phyloP scores from a whole-genome alignment of 1,140 invertebrate genomes.

The Choristoneura fumiferana region DNA sequence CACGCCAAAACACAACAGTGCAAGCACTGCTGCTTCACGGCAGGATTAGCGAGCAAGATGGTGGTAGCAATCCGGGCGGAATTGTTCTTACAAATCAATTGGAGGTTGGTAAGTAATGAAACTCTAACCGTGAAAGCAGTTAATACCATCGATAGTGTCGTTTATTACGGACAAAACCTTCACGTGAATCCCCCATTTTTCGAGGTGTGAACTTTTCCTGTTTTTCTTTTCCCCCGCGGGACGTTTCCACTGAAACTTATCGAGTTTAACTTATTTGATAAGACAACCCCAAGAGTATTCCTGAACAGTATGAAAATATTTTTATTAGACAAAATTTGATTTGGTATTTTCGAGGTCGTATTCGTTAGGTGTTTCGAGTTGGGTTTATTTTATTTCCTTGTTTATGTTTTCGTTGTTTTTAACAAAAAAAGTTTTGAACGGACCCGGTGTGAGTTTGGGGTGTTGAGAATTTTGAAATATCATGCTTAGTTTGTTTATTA shows the following conservation, averaged over 20 bases:
- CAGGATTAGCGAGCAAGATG: too few relatives aligned
- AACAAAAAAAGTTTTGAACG: too few relatives aligned
- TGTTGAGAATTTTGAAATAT: too few relatives aligned
- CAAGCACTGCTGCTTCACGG: too few relatives aligned
- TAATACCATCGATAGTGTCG: background rate
- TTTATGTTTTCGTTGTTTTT: background rate
- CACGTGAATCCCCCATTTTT: conserved; percentile 5
- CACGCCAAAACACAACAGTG: too few relatives aligned
- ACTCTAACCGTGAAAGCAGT: background rate
- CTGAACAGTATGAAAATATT: conserved; percentile 8
- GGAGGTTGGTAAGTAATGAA: too few relatives aligned
- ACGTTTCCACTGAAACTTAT: conserved; percentile 28
- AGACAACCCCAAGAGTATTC: conserved; percentile 16
- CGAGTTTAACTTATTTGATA: conserved; percentile 40
- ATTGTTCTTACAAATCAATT: too few relatives aligned
- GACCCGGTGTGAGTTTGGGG: too few relatives aligned
- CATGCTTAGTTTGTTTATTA: too few relatives aligned
- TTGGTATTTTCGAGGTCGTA: background rate
- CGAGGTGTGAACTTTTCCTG: conserved; percentile 12
- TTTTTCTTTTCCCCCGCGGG: background rate
- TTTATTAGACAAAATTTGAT: conserved; percentile 3
- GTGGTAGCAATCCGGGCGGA: too few relatives aligned
- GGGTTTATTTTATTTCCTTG: background rate
- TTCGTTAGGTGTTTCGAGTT: conserved; percentile 2
- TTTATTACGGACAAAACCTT: background rate